Conservation (phyloP, 2,888 invertebrate species). For the Drosophila nr. perissopoda region DNA sequence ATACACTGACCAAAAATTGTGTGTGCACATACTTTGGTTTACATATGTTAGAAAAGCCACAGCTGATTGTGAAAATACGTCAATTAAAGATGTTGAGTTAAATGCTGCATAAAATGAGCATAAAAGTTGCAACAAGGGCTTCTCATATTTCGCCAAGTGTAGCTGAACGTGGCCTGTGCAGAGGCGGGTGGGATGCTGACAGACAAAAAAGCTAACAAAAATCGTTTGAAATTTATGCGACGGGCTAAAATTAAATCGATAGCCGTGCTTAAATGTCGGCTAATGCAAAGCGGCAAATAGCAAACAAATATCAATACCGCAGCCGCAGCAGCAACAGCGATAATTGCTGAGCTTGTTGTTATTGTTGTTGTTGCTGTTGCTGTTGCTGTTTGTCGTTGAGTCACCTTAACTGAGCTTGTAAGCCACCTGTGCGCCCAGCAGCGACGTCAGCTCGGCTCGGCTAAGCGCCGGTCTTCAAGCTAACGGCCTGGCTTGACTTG, state of each 20-base stretch:
- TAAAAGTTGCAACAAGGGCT: background rate
- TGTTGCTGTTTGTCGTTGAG: constrained; percentile 39
- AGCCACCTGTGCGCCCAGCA: constrained; percentile 66
- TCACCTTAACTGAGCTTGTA: constrained; percentile 50
- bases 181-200: constrained; percentile 53
- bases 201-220: constrained; percentile 38
- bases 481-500: constrained; percentile 10
- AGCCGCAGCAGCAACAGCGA: constrained; percentile 71
- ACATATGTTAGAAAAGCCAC: no score
- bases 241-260: constrained; percentile 76
- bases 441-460: constrained; percentile 48
- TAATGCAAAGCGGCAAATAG: constrained; percentile 78
- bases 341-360: constrained; percentile 61
- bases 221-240: constrained; percentile 62
- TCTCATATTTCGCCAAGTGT: constrained; percentile 19
- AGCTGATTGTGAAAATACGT: background rate
- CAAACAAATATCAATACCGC: constrained; percentile 65
- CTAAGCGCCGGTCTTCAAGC: constrained; percentile 71
- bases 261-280: constrained; percentile 79
- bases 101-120: background rate
- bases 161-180: constrained; percentile 12
- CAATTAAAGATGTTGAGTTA: background rate
- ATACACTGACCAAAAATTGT: constrained; percentile 22
- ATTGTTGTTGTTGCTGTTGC: constrained; percentile 20
- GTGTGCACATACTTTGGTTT: no score